Evolutionary conservation across 2,797 vertebrate species (phyloP).

Genomic region (Trichosurus vulpecula): DNA sequence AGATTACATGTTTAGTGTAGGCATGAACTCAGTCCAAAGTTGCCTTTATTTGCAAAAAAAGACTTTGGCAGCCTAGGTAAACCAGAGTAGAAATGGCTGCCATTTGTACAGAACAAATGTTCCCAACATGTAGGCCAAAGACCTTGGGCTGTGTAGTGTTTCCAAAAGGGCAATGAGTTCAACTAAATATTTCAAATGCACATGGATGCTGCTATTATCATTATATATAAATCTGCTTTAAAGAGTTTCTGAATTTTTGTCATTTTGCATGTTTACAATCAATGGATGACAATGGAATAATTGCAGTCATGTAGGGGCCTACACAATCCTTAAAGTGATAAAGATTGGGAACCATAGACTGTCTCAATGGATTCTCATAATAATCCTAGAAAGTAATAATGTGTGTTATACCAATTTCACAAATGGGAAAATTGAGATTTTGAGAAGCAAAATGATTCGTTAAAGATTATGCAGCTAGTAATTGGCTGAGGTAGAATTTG

Average conservation of each 20-base stretch:
- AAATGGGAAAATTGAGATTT: background rate
- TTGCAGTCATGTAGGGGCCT: background rate
- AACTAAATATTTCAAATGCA: background rate
- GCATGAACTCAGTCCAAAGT: background rate
- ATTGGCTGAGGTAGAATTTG: background rate
- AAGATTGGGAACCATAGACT: background rate
- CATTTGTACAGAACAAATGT: background rate
- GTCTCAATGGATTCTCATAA: background rate
- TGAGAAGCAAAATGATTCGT: background rate
- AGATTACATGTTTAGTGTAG: background rate
- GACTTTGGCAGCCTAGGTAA: background rate
- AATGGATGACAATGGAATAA: background rate
- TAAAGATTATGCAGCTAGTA: background rate
- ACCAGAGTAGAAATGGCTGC: background rate
- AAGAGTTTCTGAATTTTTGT: background rate
- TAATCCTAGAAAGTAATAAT: background rate
- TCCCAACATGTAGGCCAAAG: background rate
- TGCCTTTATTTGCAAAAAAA: conserved; percentile 22
- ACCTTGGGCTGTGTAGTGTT: background rate
- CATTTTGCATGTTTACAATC: background rate
- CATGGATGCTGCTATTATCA: background rate
- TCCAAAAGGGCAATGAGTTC: background rate
- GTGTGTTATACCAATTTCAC: background rate
- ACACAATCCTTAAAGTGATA: background rate
- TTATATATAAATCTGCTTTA: background rate